Evolutionary conservation across 2,888 invertebrate species (phyloP).

Genomic region (Parnassius apollo): DNA sequence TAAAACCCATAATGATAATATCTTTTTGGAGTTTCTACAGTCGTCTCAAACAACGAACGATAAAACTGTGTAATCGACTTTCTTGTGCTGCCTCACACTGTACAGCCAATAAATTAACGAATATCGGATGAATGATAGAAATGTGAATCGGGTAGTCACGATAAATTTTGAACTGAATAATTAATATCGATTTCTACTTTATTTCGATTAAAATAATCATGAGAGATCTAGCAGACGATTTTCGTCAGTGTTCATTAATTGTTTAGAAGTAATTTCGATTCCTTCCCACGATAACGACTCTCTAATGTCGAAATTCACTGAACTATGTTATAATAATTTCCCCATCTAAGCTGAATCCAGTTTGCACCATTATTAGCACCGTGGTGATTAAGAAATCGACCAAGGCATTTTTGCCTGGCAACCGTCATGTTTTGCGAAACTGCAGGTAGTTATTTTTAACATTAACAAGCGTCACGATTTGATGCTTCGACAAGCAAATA

Average conservation of each 20-base stretch:
- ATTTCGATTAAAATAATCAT: too few species aligned
- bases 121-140: too few species aligned
- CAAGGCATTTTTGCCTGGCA: constrained; percentile 16
- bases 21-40: too few species aligned
- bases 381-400: constrained; percentile 24
- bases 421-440: constrained; percentile 15
- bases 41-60: too few species aligned
- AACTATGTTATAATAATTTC: constrained; percentile 22
- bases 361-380: constrained; percentile 24
- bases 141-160: too few species aligned
- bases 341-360: constrained; percentile 20
- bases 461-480: constrained; percentile 16
- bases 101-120: too few species aligned
- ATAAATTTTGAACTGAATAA: too few species aligned
- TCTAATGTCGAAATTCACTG: constrained; percentile 20
- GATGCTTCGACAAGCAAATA: constrained; percentile 10
- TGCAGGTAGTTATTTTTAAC: constrained; percentile 9
- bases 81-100: too few species aligned
- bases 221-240: too few species aligned
- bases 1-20: too few species aligned
- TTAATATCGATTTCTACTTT: too few species aligned
- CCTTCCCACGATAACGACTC: constrained; percentile 15
- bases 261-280: background rate
- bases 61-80: too few species aligned
- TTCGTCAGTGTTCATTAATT: background rate